A percentile compares a stretch with the other conserved stretches of the same genome.
phyloP scores from a whole-genome alignment of 2,113 vertebrate species.

The Zosterops pallidus region DNA sequence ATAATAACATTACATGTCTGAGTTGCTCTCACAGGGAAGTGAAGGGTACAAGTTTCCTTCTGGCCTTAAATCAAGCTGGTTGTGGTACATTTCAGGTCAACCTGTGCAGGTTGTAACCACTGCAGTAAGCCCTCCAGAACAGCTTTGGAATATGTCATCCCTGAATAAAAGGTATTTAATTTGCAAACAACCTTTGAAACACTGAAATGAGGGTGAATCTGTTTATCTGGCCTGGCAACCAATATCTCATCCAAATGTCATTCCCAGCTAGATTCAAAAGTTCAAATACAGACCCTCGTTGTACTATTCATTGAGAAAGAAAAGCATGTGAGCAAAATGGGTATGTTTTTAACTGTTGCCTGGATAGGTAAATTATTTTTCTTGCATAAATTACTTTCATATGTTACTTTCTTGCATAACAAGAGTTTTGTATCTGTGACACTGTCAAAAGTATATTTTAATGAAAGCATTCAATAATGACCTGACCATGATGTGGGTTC shows the following conservation, averaged over 20 bases:
- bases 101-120: background rate
- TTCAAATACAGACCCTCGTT: background rate
- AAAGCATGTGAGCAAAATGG: background rate
- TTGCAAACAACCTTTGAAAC: background rate
- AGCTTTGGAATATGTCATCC: background rate
- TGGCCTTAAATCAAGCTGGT: background rate
- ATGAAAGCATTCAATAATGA: background rate
- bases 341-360: background rate
- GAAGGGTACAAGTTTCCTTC: background rate
- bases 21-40: background rate
- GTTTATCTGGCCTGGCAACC: background rate
- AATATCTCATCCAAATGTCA: background rate
- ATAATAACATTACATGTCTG: background rate
- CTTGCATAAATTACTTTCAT: background rate
- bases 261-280: background rate
- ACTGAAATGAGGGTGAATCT: background rate
- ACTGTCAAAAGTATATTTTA: background rate
- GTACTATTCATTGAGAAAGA: background rate
- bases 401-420: background rate
- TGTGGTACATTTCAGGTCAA: background rate
- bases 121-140: background rate
- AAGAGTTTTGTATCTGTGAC: background rate
- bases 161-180: background rate
- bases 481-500: background rate
- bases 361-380: background rate